Conservation (phyloP, 2,888 invertebrate species). For the Patella caerulea region DNA sequence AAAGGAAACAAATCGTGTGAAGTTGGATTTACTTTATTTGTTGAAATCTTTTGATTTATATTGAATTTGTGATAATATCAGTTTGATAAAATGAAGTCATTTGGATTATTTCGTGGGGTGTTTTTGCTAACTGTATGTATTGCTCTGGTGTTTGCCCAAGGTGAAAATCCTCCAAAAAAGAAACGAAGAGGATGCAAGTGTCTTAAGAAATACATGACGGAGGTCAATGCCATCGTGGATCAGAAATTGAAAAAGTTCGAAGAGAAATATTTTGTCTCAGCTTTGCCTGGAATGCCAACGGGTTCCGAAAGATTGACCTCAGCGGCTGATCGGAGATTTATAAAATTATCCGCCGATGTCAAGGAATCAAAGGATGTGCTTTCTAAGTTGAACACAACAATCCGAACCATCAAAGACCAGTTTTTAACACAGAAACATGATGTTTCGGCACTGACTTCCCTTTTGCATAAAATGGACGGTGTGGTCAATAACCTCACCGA, state of each 20-base stretch:
- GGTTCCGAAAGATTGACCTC: constrained; percentile 6
- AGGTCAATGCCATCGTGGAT: constrained; percentile 22
- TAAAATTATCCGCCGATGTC: constrained; percentile 23
- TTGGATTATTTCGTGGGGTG: not conserved
- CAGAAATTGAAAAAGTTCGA: constrained; percentile 23
- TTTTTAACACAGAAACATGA: constrained; percentile 19
- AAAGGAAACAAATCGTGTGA: no score
- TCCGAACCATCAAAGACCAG: constrained; percentile 22
- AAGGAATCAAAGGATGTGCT: constrained; percentile 21
- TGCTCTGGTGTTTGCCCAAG: not conserved
- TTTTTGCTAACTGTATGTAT: not conserved
- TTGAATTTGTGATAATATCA: no score
- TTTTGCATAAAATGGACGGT: constrained; percentile 19
- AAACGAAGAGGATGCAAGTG: constrained; percentile 21
- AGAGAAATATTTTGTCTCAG: constrained; percentile 19
- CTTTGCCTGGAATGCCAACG: not conserved
- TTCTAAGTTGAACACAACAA: constrained; percentile 11
- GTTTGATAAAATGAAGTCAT: not conserved
- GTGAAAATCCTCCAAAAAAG: constrained; percentile 15
- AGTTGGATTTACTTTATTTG: no score
- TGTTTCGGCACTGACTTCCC: not conserved
- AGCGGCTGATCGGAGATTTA: constrained; percentile 13
- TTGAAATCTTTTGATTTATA: no score
- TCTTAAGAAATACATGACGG: constrained; percentile 19
- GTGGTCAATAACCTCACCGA: constrained; percentile 19